phyloP scores from a whole-genome alignment of 2,888 invertebrate genomes.

The Cerceris rybyensis region DNA sequence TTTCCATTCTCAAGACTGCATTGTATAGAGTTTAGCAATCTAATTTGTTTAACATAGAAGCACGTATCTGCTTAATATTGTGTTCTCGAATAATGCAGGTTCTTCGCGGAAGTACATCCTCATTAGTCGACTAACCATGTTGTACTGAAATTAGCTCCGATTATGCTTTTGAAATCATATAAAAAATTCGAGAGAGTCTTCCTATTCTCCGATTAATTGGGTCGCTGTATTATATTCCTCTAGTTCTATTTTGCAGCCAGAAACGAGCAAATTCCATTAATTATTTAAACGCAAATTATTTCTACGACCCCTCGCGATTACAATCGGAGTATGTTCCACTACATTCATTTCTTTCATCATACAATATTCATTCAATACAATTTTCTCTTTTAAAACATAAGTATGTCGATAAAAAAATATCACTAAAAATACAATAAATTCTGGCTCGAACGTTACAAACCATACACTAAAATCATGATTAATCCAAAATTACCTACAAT shows the following conservation, averaged over 20 bases:
- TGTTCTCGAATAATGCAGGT: constrained; percentile 36
- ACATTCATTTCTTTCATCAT: no score
- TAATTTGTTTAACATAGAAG: constrained; percentile 16
- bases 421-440: no score
- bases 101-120: constrained; percentile 58
- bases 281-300: neutral
- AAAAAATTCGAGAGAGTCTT: neutral
- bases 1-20: neutral
- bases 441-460: no score
- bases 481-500: no score
- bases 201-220: neutral
- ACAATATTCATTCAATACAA: no score
- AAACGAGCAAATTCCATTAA: neutral
- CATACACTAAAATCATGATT: no score
- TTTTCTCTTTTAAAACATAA: no score
- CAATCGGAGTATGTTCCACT: no score
- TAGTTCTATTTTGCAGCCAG: no score
- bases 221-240: no score
- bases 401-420: no score
- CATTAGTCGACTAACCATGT: constrained; percentile 40
- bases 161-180: constrained; percentile 33
- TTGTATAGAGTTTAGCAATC: neutral
- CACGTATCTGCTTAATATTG: neutral
- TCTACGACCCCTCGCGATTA: neutral
- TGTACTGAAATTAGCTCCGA: constrained; percentile 37